Evolutionary conservation across 2,797 vertebrate species (phyloP).

Genomic region (Coilia nasus): DNA sequence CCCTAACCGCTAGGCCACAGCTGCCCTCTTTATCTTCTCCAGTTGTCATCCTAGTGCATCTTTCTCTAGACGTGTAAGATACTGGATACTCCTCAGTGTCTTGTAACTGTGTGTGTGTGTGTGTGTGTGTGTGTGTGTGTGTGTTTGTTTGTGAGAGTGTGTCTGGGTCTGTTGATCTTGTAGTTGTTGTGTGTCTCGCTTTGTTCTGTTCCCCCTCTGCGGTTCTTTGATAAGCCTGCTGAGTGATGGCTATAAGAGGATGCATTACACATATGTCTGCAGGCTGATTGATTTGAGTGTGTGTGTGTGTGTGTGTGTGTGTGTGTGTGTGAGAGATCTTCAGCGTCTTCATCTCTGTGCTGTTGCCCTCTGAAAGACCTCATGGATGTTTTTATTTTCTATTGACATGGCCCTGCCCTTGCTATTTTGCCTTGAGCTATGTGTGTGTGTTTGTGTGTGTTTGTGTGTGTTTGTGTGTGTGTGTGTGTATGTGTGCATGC

Average conservation of each 20-base stretch:
- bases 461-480: neutral
- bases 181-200: neutral
- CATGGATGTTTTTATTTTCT: neutral
- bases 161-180: neutral
- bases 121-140: neutral
- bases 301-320: neutral
- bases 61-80: too few species aligned
- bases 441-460: neutral
- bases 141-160: neutral
- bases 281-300: neutral
- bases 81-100: too few species aligned
- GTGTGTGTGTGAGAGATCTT: neutral
- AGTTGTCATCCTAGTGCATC: too few species aligned
- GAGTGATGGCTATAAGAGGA: neutral
- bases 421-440: neutral
- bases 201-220: neutral
- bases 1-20: too few species aligned
- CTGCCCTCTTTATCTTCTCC: too few species aligned
- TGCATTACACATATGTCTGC: neutral
- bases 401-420: neutral
- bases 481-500: neutral
- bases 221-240: neutral
- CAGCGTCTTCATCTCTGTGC: neutral
- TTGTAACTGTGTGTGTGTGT: neutral
- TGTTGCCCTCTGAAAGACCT: constrained; percentile 4